phyloP scores from a whole-genome alignment of 2,888 invertebrate species.

The Parnassius mnemosyne region DNA sequence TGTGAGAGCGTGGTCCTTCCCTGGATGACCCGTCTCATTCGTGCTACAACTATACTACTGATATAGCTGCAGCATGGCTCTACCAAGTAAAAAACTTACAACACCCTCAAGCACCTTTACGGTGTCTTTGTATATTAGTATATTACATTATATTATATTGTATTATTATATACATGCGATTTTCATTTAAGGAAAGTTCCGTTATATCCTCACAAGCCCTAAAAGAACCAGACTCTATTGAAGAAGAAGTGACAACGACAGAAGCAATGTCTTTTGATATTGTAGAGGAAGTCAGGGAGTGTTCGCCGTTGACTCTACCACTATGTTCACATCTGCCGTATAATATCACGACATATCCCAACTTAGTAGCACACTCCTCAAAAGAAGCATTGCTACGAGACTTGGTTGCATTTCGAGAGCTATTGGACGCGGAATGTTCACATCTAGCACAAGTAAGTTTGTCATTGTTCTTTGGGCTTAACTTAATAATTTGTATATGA shows the following conservation, averaged over 20 bases:
- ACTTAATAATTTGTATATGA: no score
- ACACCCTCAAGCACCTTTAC: no score
- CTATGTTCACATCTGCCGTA: constrained; percentile 87
- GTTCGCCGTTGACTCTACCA: constrained; percentile 83
- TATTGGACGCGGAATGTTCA: constrained; percentile 95
- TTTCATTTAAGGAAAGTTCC: constrained; percentile 63
- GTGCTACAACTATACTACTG: no score
- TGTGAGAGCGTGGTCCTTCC: no score
- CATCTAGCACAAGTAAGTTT: constrained; percentile 85
- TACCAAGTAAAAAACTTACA: no score
- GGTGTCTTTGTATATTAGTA: no score
- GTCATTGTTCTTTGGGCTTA: background rate
- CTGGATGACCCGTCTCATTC: no score
- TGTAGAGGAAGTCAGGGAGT: constrained; percentile 83
- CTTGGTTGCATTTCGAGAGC: constrained; percentile 89
- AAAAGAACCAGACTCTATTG: constrained; percentile 62
- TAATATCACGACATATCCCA: constrained; percentile 92
- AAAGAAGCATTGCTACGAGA: constrained; percentile 84
- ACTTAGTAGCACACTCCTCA: constrained; percentile 85
- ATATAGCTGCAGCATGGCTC: no score
- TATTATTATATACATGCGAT: background rate
- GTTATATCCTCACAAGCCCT: constrained; percentile 69
- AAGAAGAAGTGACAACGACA: constrained; percentile 61
- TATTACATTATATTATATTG: no score
- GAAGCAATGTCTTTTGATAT: constrained; percentile 60